Base-by-base conservation (phyloP, 2,113 vertebrate species). In the Drymodes brunneopygia region DNA sequence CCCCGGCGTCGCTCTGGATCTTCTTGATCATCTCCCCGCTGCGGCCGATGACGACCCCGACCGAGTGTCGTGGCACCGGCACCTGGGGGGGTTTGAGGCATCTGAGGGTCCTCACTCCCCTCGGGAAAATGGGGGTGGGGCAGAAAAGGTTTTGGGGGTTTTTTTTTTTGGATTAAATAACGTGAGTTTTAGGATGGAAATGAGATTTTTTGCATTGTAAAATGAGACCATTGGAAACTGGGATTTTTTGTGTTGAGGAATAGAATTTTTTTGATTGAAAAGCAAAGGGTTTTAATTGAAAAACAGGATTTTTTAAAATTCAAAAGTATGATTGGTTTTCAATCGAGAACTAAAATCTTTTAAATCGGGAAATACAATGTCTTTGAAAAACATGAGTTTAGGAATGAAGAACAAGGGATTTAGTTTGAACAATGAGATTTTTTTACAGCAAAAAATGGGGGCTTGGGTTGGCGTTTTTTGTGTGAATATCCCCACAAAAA, bases 381-480 rank as follows among this genome's bases (percentile, higher is more conserved):
- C 12, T 27, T 21, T 22, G 13, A 47, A 45, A 45, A 54, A 20
- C 14, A 4, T 0, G 20, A 29, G 0, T 12, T 27, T 21, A 38
- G 2, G 1, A 38, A 47, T 5, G 2, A 56, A 31, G 5, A 36
- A 15, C 1, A 2, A 56, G 4, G 1, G 3, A 38, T 17, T 10
- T 12, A 13, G 29, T 8, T 16, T 0, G 2, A 29, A 66, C 54
- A 31, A 15, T 0, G 1, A 3, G 4, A 23, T 44, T 45, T 23
- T 33, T 23, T 28, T 10, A 17, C 13, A 11, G 19, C 0, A 2
- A 35, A n/a, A 28, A 53, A 53, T 0, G 0, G 29, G 7, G 10
- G 21, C 12, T 20, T 10, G 21, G 12, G 3, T 8, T 15, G 20
- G 20, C 0, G 0, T 9, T 28, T 28, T 35, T 11, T 19, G 11